phyloP scores from a whole-genome alignment of 2,888 invertebrate genomes.

The Steinernema carpocapsae region DNA sequence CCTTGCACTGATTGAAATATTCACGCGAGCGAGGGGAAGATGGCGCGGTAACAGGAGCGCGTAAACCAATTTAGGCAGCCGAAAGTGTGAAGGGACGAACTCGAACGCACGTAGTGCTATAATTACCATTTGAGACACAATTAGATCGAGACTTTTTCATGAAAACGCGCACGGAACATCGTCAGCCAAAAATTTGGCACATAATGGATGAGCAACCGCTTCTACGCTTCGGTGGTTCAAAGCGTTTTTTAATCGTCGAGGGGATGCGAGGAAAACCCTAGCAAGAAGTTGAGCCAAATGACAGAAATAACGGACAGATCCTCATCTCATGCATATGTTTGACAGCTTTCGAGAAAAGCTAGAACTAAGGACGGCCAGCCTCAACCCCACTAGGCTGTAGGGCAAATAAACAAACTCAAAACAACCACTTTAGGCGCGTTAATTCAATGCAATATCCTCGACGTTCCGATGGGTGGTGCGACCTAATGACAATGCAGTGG shows the following conservation, averaged over 20 bases:
- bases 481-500: not conserved
- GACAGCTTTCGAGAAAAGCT: too few relatives aligned
- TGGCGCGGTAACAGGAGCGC: not conserved
- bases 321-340: too few relatives aligned
- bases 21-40: slow-evolving; percentile 6
- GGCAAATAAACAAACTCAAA: slow-evolving; percentile 7
- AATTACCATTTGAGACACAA: slow-evolving; percentile 25
- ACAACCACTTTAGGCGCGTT: slow-evolving; percentile 20
- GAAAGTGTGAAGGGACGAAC: not conserved
- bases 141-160: not conserved
- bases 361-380: too few relatives aligned
- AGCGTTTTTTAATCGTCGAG: too few relatives aligned
- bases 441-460: slow-evolving; percentile 19
- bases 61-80: slow-evolving; percentile 28
- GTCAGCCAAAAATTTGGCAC: too few relatives aligned
- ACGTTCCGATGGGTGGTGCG: not conserved
- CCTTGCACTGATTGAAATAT: slow-evolving; percentile 17
- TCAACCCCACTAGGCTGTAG: too few relatives aligned
- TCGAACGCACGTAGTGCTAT: not conserved
- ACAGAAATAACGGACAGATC: too few relatives aligned
- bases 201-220: too few relatives aligned
- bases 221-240: too few relatives aligned
- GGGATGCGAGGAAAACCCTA: too few relatives aligned
- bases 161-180: not conserved
- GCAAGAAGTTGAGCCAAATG: too few relatives aligned